phyloP scores from a whole-genome alignment of 2,113 vertebrate species.

The Ameiurus melas region DNA sequence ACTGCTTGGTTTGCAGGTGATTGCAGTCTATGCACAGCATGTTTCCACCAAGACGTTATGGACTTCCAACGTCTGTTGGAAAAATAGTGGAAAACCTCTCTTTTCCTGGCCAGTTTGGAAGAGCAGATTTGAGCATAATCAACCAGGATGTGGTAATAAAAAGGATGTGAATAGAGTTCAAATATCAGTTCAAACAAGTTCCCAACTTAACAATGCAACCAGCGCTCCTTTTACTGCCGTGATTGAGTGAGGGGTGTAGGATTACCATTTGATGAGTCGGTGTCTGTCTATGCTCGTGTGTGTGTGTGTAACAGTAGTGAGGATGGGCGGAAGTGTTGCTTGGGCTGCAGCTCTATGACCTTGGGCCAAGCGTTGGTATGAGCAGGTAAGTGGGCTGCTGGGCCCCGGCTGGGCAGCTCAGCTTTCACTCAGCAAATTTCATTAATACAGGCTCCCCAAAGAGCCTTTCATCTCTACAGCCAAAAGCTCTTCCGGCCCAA shows the following conservation, averaged over 20 bases:
- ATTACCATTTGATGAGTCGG: conserved; percentile 35
- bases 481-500: conserved; percentile 58
- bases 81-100: not conserved
- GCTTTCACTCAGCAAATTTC: conserved; percentile 79
- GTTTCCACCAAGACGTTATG: not conserved
- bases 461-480: conserved; percentile 71
- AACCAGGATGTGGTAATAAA: conserved; percentile 35
- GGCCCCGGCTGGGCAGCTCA: conserved; percentile 45
- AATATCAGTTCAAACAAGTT: conserved; percentile 21
- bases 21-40: not conserved
- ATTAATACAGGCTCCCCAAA: conserved; percentile 70
- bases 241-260: conserved; percentile 23
- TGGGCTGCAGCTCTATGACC: conserved; percentile 45
- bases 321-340: conserved; percentile 31
- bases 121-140: conserved; percentile 18
- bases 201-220: conserved; percentile 25
- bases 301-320: conserved; percentile 17
- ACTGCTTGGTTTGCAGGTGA: conserved; percentile 6
- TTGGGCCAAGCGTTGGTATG: conserved; percentile 47
- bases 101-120: conserved; percentile 6
- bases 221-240: conserved; percentile 9
- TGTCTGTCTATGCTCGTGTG: conserved; percentile 30
- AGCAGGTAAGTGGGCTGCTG: conserved; percentile 58
- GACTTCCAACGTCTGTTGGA: not conserved
- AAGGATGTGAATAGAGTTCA: conserved; percentile 32